Conservation (phyloP, 2,113 vertebrate species). For the Megaptera novaeangliae region DNA sequence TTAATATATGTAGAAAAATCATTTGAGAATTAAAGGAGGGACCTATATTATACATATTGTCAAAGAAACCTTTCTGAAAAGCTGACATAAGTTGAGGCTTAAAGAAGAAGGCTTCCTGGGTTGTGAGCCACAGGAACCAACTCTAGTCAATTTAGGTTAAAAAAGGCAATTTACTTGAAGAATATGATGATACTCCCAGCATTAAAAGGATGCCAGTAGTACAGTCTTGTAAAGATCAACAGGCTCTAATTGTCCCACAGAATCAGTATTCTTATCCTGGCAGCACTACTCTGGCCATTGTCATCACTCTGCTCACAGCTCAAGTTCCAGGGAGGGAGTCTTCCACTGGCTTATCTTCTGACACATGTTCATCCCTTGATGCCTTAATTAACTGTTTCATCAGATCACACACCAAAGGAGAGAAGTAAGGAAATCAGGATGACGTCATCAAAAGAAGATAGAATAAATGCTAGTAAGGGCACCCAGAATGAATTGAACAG, state of each 20-base stretch:
- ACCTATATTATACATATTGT: neutral
- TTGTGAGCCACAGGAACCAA: neutral
- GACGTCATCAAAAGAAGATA: neutral
- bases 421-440: neutral
- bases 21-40: neutral
- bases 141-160: neutral
- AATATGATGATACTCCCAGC: neutral
- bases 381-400: neutral
- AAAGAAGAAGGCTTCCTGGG: neutral
- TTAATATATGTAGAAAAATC: neutral
- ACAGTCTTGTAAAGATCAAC: neutral
- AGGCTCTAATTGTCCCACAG: neutral
- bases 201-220: neutral
- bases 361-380: neutral
- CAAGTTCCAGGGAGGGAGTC: neutral
- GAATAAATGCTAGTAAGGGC: neutral
- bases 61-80: neutral
- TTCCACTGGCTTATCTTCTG: no score
- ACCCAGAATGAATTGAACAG: neutral
- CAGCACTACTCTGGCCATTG: neutral
- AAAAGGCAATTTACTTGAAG: neutral
- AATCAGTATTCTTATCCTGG: neutral
- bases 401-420: neutral
- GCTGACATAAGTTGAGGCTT: neutral
- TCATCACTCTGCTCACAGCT: neutral